Conservation (phyloP, 2,888 invertebrate species). For the Melanotus villosus region DNA sequence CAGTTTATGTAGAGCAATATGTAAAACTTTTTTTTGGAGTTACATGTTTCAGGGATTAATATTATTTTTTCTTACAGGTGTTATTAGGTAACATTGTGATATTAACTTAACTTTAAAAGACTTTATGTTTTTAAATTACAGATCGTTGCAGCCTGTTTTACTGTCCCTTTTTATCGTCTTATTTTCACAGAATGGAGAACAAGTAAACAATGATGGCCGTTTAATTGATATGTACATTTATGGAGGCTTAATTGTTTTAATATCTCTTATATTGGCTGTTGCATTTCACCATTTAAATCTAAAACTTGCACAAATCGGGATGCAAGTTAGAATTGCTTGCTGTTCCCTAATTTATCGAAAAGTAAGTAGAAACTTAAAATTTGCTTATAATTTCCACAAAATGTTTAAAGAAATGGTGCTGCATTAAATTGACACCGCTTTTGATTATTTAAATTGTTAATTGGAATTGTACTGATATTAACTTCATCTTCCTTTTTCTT, state of each 20-base stretch:
- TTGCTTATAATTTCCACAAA: too few species aligned
- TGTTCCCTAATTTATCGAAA: constrained; percentile 84
- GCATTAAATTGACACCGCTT: too few species aligned
- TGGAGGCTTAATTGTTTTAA: constrained; percentile 45
- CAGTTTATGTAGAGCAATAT: constrained; percentile 72
- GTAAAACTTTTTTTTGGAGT: constrained; percentile 72
- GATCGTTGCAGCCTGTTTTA: constrained; percentile 45
- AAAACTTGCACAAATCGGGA: constrained; percentile 75
- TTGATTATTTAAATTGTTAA: too few species aligned
- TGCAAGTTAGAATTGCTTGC: constrained; percentile 80
- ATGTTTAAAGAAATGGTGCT: too few species aligned
- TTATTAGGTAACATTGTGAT: constrained; percentile 67
- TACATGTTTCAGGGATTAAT: constrained; percentile 73
- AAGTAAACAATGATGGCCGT: neutral
- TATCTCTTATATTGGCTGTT: constrained; percentile 45
- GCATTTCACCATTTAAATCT: constrained; percentile 75
- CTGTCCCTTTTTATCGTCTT: constrained; percentile 42
- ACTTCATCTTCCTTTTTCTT: too few species aligned
- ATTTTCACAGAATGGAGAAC: constrained; percentile 26
- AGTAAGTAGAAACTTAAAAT: constrained; percentile 68
- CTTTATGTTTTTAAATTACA: constrained; percentile 17
- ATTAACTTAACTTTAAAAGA: neutral
- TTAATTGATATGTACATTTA: constrained; percentile 48
- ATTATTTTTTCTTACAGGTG: constrained; percentile 64
- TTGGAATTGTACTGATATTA: too few species aligned